phyloP scores from a whole-genome alignment of 2,797 vertebrate genomes.

The Microctenopoma steveboyesi region DNA sequence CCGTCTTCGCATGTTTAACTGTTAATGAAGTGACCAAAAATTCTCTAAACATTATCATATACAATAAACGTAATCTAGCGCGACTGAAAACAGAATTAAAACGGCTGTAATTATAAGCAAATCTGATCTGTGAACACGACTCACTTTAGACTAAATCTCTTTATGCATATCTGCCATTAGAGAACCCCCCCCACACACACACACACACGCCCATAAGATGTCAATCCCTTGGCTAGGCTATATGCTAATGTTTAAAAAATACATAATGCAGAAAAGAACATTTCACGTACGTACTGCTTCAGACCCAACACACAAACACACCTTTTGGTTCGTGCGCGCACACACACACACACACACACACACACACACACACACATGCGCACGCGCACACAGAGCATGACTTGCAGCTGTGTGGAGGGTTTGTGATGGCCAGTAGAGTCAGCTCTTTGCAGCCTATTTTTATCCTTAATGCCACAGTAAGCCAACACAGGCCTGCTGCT shows the following conservation, averaged over 20 bases:
- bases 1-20: too few relatives aligned
- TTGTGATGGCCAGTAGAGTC: constrained; percentile 47
- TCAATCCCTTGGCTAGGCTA: constrained; percentile 2
- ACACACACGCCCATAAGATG: neutral
- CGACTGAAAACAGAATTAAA: neutral
- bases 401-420: constrained; percentile 50
- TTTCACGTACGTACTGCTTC: constrained; percentile 6
- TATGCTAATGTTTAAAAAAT: constrained; percentile 24
- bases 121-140: neutral
- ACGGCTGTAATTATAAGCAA: neutral
- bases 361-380: too few relatives aligned
- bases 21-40: too few relatives aligned
- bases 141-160: too few relatives aligned
- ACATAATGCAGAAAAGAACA: constrained; percentile 7
- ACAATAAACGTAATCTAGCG: neutral
- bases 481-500: constrained; percentile 66
- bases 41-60: too few relatives aligned
- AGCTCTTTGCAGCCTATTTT: constrained; percentile 70
- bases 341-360: neutral
- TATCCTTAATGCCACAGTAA: constrained; percentile 70
- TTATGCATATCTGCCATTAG: too few relatives aligned
- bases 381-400: constrained; percentile 28
- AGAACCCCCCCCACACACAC: too few relatives aligned
- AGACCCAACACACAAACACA: constrained; percentile 4
- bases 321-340: constrained; percentile 1